Evolutionary conservation across 2,888 invertebrate genomes (phyloP), one percentile per base, ranked within the genome.

Genomic region (Aethes cnicana): DNA sequence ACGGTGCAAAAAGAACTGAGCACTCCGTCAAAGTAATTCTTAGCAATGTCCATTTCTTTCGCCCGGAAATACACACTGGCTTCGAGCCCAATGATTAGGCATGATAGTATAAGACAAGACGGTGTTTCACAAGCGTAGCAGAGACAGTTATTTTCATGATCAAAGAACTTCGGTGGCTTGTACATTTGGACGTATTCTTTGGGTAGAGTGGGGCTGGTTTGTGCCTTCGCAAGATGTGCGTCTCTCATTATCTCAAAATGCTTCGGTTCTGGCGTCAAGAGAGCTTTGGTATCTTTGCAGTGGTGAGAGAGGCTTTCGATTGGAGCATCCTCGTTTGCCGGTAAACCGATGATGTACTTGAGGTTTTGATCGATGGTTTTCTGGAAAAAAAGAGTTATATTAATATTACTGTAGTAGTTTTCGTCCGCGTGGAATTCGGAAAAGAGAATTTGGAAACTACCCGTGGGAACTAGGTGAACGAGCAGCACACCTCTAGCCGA

Each of bases 161-260:
- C 53, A 1, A 83, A 63, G 18, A 80, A 82, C 0, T 74, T 72
- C 0, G 85, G 83, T 2, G 58, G 56, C 39, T 62, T 69, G 39
- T 75, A 82, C 0, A 72, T 68, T 0, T 78, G 74, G 0, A 81
- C 70, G 0, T 68, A 53, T 0, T 58, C 6, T 33, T 63, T 58
- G 1, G 73, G 61, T 7, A 75, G 5, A 0, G 77, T 69, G 0
- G 85, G 84, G 7, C 81, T 83, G 0, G 61, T 49, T n/a, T 71
- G 72, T 0, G 55, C 58, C 1, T 60, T 70, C 11, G 63, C 74
- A n/a, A 77, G 68, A 0, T 68, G 59, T 5, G 64, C 63, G 4
- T 86, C 82, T 0, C 80, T 44, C 80, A 86, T 83, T 0, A 69
- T 72, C 12, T 88, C 87, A 0, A 84, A n/a, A 2, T 72, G 52